phyloP scores from a whole-genome alignment of 2,113 vertebrate genomes.

The Neotoma lepida region DNA sequence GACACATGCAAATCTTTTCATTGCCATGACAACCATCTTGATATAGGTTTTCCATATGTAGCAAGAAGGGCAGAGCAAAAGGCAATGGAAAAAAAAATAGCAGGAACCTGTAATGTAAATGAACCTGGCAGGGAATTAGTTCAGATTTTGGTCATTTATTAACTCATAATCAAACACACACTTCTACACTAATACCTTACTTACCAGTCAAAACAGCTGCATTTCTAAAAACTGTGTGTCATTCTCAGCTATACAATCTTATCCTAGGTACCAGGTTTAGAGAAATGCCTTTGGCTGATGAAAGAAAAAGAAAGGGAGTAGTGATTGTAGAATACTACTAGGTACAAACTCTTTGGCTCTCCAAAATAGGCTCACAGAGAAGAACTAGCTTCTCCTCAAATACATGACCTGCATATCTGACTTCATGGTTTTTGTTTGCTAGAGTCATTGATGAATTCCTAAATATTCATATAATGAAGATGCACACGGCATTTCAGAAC shows the following conservation, averaged over 20 bases:
- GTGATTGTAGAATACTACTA: slow-evolving; percentile 71
- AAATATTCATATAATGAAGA: background rate
- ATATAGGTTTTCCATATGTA: slow-evolving; percentile 95
- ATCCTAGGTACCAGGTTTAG: slow-evolving; percentile 81
- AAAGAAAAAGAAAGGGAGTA: slow-evolving; percentile 63
- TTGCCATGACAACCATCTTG: slow-evolving; percentile 95
- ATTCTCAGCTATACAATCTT: slow-evolving; percentile 76
- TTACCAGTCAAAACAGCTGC: slow-evolving; percentile 82
- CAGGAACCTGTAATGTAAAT: slow-evolving; percentile 89
- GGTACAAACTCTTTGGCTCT: slow-evolving; percentile 77
- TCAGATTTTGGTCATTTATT: slow-evolving; percentile 90
- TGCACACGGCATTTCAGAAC: background rate
- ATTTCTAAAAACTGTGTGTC: slow-evolving; percentile 78
- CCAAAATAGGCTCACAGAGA: slow-evolving; percentile 73
- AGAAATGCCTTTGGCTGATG: slow-evolving; percentile 82
- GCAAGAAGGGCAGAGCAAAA: slow-evolving; percentile 90
- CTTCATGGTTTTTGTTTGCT: slow-evolving; percentile 74
- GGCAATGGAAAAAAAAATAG: slow-evolving; percentile 83
- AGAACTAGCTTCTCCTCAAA: slow-evolving; percentile 70
- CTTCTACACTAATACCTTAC: slow-evolving; percentile 81
- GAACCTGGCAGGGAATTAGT: slow-evolving; percentile 90
- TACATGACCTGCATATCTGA: slow-evolving; percentile 72
- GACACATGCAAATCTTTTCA: slow-evolving; percentile 95
- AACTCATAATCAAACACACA: slow-evolving; percentile 89
- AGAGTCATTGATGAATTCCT: background rate